Conservation (phyloP, 2,797 vertebrate genomes). For the Acanthornis magna region DNA sequence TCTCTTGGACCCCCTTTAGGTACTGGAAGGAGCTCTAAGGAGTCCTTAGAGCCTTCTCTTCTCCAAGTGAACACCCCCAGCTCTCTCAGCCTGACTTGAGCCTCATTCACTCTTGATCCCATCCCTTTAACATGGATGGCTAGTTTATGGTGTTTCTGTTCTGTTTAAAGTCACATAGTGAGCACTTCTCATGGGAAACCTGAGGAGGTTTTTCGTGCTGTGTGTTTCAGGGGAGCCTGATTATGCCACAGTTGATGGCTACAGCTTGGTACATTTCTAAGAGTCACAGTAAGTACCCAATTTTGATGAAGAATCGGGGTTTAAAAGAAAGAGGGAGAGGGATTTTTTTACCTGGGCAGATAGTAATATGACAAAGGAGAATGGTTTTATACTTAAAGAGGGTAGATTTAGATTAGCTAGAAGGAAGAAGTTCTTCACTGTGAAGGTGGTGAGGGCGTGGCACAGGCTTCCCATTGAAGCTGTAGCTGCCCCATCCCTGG, state of each 20-base stretch:
- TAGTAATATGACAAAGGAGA: background rate
- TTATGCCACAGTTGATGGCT: slow-evolving; percentile 66
- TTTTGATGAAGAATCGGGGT: background rate
- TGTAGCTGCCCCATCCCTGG: background rate
- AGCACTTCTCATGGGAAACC: background rate
- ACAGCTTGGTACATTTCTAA: slow-evolving; percentile 72
- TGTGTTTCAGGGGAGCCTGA: slow-evolving; percentile 65
- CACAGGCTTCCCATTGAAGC: background rate
- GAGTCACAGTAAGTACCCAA: slow-evolving; percentile 57
- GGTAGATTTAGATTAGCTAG: background rate
- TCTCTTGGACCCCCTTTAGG: background rate
- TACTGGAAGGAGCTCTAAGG: background rate
- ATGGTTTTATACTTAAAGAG: background rate
- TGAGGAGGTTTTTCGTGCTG: background rate
- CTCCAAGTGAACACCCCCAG: background rate
- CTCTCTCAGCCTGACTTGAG: background rate
- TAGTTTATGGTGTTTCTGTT: background rate
- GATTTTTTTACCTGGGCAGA: background rate
- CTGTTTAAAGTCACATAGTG: background rate
- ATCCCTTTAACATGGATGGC: background rate
- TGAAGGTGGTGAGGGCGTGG: background rate
- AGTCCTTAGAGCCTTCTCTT: background rate
- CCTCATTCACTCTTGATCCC: background rate
- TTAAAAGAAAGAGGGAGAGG: background rate
- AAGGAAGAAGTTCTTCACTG: background rate